phyloP scores from a whole-genome alignment of 2,888 invertebrate genomes.

The Endomychus coccineus region DNA sequence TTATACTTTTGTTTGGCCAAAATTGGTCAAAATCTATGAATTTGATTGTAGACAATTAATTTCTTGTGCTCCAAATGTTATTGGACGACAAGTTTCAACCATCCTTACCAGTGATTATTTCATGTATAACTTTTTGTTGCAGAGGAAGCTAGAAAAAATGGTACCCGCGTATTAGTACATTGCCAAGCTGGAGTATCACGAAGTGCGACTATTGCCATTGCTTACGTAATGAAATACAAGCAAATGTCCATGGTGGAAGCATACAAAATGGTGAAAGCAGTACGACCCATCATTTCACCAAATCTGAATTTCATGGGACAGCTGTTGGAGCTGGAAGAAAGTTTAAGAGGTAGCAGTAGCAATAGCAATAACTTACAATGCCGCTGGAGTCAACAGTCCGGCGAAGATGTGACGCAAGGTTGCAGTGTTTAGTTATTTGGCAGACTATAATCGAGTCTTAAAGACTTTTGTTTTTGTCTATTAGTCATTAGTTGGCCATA shows the following conservation, averaged over 20 bases:
- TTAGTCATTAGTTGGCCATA: slow-evolving; percentile 34
- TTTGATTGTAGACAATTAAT: no score
- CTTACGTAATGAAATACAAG: slow-evolving; percentile 87
- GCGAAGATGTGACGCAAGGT: slow-evolving; percentile 49
- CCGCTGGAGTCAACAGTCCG: slow-evolving; percentile 48
- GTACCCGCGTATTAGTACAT: slow-evolving; percentile 76
- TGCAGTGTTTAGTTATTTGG: slow-evolving; percentile 46
- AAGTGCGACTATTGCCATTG: slow-evolving; percentile 90
- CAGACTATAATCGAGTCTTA: not conserved
- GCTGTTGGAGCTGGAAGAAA: slow-evolving; percentile 74
- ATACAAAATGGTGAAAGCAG: slow-evolving; percentile 76
- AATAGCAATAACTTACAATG: slow-evolving; percentile 45
- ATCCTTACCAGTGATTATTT: no score
- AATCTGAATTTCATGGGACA: slow-evolving; percentile 93
- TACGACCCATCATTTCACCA: slow-evolving; percentile 85
- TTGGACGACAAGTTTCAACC: no score
- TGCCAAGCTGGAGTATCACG: slow-evolving; percentile 94
- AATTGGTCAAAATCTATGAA: no score
- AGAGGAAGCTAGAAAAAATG: slow-evolving; percentile 66
- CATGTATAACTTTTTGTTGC: slow-evolving; percentile 44
- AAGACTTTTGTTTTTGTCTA: slow-evolving; percentile 10
- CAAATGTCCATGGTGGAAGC: slow-evolving; percentile 78
- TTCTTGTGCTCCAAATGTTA: no score
- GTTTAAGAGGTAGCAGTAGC: slow-evolving; percentile 45
- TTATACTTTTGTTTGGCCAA: no score